These are phyloP conservation scores for Microcebus lehilahytsara DNA, from an alignment of 2,113 vertebrate species.

Conservation along the genomic window DNA sequence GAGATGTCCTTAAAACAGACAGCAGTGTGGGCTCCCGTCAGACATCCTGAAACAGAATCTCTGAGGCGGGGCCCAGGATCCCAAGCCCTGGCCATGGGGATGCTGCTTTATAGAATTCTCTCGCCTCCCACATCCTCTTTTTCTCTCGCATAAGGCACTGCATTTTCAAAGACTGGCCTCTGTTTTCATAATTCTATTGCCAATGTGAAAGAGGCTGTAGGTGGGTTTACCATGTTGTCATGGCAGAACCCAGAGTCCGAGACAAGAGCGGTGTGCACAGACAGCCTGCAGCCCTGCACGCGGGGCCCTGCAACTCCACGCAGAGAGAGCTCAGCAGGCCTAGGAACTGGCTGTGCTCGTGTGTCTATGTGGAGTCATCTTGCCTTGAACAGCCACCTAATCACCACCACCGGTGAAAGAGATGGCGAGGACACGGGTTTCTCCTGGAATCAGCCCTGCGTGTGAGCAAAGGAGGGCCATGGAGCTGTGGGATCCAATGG, in stretches of 20 bases:
- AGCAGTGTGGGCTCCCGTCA: background rate
- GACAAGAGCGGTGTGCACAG: background rate
- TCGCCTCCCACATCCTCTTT: background rate
- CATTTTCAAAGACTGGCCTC: background rate
- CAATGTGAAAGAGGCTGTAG: background rate
- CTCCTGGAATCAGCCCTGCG: background rate
- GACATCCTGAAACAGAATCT: background rate
- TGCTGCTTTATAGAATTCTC: background rate
- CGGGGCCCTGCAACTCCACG: background rate
- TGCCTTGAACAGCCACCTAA: background rate
- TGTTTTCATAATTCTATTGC: background rate
- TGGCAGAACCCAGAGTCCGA: background rate
- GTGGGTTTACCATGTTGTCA: background rate
- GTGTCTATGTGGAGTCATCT: background rate
- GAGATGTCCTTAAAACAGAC: background rate
- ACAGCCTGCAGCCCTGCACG: background rate
- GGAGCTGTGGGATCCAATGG: background rate
- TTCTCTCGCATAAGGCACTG: background rate
- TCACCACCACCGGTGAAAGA: background rate
- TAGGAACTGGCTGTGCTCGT: conserved; percentile 8
- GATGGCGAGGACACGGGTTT: background rate
- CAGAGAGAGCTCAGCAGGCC: background rate
- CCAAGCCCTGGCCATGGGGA: background rate
- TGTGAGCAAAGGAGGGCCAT: fast-evolving
- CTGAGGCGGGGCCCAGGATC: background rate